Conservation (phyloP, 2,888 invertebrate genomes). For the Melipona bicolor region DNA sequence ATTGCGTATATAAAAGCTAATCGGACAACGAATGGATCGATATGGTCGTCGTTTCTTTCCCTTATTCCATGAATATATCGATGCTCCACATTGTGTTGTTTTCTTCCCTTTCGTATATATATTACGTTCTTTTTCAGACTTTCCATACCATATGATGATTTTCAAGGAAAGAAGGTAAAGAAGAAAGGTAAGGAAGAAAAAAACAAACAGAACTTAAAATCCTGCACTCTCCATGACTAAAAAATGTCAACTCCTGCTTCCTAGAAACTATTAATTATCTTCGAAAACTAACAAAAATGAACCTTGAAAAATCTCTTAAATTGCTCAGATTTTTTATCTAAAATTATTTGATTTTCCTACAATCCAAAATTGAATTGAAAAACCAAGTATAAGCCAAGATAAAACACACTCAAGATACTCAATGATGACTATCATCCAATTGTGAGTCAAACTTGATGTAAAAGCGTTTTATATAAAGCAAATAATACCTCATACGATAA, state of each 20-base stretch:
- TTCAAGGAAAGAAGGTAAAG: not conserved
- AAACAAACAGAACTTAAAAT: constrained; percentile 33
- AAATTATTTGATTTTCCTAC: not conserved
- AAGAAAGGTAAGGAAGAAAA: not conserved
- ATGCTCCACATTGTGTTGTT: constrained; percentile 58
- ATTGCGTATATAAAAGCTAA: constrained; percentile 62
- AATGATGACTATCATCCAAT: not conserved
- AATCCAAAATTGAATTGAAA: not conserved
- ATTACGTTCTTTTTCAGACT: constrained; percentile 23
- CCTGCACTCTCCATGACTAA: not conserved
- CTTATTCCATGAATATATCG: constrained; percentile 64
- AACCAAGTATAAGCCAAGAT: not conserved
- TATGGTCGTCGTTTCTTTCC: constrained; percentile 60
- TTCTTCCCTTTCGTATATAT: constrained; percentile 15
- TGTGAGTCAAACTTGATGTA: not conserved
- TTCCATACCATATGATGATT: constrained; percentile 26
- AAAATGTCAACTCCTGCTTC: not conserved
- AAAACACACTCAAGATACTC: not conserved
- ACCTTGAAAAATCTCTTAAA: not conserved
- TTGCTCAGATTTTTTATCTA: not conserved
- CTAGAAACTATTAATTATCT: constrained; percentile 7
- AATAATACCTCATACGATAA: not conserved
- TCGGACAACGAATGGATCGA: constrained; percentile 63
- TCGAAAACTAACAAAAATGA: not conserved
- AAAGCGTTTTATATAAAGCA: not conserved